Base-by-base conservation (phyloP, 2,797 vertebrate species). In the Enteromius unitaeniatus region DNA sequence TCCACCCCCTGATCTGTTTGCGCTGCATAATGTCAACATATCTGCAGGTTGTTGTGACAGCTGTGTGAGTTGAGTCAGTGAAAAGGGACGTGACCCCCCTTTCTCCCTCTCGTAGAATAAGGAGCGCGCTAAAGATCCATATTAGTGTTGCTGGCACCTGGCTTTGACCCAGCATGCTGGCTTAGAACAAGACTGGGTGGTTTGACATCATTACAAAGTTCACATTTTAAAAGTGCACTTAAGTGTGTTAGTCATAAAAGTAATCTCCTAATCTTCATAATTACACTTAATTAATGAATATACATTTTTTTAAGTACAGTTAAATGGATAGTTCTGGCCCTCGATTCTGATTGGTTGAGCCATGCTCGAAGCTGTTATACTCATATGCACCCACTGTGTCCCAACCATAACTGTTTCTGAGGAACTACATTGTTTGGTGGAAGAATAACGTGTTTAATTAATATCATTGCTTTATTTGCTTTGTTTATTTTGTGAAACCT, bases 21-120 rank as follows among this genome's bases (percentile, higher is more conserved):
- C 79, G 79, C 84, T 89, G 87, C 84, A 64, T 64, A 65, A 81
- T 87, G 85, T 91, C 88, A 86, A 87, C 89, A 91, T 87, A 87
- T 84, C 88, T 88, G 86, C 85, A 88, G 86, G 88, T 80, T 87
- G 82, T 87, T 86, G 81, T 85, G 84, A 89, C 90, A 92, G 89
- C 88, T 91, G 88, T 86, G 86, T 77, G 84, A 80, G 70, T 65
- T 79, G 68, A 21, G 45, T 34, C 42, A 76, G 51, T 69, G 69
- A 76, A 84, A 73, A 70, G 85, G 4, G 10, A 64, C 42, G 3
- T 34, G 76, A 23, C 19, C 28, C 65, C 15, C 69, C 70, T 17
- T 15, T 58, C 70, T 37, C 72, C 49, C 55, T 76, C 51, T 17
- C 73, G 40, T 13, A 76, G 51, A 76, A 76, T 17, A 58, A 23